phyloP scores from a whole-genome alignment of 2,113 vertebrate species.

The Cyprinodon variegatus region DNA sequence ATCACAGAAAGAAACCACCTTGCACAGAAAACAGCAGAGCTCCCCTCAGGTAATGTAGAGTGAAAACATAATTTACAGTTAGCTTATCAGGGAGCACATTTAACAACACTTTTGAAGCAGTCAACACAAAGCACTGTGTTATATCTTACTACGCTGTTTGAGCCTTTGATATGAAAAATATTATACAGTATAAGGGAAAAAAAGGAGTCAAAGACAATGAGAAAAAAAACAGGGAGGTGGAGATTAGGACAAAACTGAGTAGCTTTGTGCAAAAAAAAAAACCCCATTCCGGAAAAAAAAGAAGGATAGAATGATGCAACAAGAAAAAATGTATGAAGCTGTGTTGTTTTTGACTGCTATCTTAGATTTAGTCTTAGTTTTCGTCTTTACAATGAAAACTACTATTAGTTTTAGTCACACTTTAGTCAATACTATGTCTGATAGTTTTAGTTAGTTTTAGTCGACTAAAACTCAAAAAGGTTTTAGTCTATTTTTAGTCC shows the following conservation, averaged over 20 bases:
- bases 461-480: too few species aligned
- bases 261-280: constrained; percentile 12
- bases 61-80: constrained; percentile 22
- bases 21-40: constrained; percentile 21
- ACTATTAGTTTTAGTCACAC: too few species aligned
- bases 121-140: neutral
- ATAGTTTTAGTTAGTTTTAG: too few species aligned
- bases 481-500: too few species aligned
- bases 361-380: too few species aligned
- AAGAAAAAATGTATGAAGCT: constrained; percentile 8
- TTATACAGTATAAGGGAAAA: constrained; percentile 18
- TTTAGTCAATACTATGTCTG: too few species aligned
- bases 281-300: constrained; percentile 2
- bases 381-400: too few species aligned
- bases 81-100: constrained; percentile 34
- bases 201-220: constrained; percentile 13
- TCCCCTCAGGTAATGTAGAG: constrained; percentile 27
- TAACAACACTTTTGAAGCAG: constrained; percentile 25
- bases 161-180: constrained; percentile 34
- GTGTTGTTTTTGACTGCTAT: too few species aligned
- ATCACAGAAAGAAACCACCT: constrained; percentile 20
- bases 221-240: constrained; percentile 25
- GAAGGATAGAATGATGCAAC: constrained; percentile 32
- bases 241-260: constrained; percentile 31
- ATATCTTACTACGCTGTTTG: constrained; percentile 8